phyloP scores from a whole-genome alignment of 2,888 invertebrate genomes.

The Ormyrus labotus region DNA sequence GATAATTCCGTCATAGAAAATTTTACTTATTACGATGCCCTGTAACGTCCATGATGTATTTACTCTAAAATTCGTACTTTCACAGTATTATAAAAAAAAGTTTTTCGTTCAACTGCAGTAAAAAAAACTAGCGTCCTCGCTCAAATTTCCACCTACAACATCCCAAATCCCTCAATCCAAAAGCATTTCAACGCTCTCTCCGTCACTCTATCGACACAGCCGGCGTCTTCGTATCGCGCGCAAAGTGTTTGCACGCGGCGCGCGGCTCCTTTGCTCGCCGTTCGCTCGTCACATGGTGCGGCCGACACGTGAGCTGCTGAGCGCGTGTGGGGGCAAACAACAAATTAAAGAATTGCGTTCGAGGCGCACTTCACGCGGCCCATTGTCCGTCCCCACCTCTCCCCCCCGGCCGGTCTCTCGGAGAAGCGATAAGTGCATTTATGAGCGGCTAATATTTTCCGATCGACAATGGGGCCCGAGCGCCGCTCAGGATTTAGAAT shows the following conservation, averaged over 20 bases:
- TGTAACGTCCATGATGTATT: no score
- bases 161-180: background rate
- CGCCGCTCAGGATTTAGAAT: no score
- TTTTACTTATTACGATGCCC: no score
- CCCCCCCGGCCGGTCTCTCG: background rate
- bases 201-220: no score
- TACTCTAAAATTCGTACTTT: no score
- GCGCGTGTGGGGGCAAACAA: constrained; percentile 69
- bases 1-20: no score
- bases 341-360: constrained; percentile 62
- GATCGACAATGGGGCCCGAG: no score
- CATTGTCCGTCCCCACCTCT: constrained; percentile 15
- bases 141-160: no score
- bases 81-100: no score
- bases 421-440: constrained; percentile 43
- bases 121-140: no score
- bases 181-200: background rate
- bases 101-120: no score
- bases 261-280: background rate
- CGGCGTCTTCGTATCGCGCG: no score
- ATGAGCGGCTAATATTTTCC: constrained; percentile 14
- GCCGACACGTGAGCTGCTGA: constrained; percentile 68
- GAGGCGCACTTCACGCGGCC: constrained; percentile 23
- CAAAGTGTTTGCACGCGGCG: constrained; percentile 27
- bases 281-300: constrained; percentile 69